These are phyloP conservation scores for Steatornis caripensis DNA, from an alignment of 2,113 vertebrate species.

Conservation along the genomic window DNA sequence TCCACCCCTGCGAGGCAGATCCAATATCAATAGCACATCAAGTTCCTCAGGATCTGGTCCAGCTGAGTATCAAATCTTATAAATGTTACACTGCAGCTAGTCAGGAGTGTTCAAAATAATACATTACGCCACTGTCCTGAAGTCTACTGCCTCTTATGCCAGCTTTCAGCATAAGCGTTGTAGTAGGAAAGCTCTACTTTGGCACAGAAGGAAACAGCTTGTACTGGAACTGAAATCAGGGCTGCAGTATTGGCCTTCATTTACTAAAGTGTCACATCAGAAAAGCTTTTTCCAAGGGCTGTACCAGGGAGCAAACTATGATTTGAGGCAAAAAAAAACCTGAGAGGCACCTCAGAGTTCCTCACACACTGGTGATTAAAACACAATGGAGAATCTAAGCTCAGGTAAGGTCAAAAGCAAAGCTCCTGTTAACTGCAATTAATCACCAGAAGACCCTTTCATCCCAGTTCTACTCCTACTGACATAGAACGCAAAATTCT, in stretches of 20 bases:
- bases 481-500: slow-evolving; percentile 4
- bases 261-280: background rate
- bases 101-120: background rate
- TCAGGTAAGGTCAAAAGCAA: slow-evolving; percentile 8
- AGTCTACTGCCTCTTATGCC: background rate
- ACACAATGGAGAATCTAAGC: background rate
- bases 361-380: background rate
- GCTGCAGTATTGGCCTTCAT: background rate
- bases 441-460: slow-evolving; percentile 8
- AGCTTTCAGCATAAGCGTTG: background rate
- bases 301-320: background rate
- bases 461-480: background rate
- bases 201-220: background rate
- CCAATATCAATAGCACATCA: background rate
- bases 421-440: slow-evolving; percentile 8
- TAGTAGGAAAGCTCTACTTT: background rate
- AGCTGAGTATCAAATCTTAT: background rate
- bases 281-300: background rate
- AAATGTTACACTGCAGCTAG: background rate
- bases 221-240: background rate
- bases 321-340: background rate
- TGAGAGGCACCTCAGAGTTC: background rate
- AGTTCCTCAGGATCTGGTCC: background rate
- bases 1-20: background rate
- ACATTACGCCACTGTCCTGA: background rate